phyloP scores from a whole-genome alignment of 2,888 invertebrate genomes.

The Sphaeridia pumilis region DNA sequence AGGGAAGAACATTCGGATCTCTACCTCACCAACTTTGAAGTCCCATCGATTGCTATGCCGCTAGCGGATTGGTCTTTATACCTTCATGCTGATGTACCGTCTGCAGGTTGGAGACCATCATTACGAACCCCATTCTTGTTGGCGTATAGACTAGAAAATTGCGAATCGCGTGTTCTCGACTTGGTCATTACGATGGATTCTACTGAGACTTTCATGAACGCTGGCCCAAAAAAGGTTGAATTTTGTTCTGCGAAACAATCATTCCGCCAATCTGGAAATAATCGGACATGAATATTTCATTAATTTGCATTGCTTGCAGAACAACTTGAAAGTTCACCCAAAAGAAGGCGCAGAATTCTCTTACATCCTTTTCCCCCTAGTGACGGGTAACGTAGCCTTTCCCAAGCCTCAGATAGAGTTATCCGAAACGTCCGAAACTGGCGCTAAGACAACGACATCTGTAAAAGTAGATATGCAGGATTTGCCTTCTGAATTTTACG shows the following conservation, averaged over 20 bases:
- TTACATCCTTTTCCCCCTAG: constrained; percentile 68
- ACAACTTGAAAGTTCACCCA: constrained; percentile 41
- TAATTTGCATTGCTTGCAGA: constrained; percentile 35
- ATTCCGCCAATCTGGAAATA: too few species aligned
- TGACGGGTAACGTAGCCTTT: constrained; percentile 55
- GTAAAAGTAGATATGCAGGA: not conserved
- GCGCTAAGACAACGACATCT: not conserved
- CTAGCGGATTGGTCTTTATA: constrained; percentile 7
- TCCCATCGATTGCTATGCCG: constrained; percentile 17
- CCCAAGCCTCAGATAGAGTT: constrained; percentile 27
- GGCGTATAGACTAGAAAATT: constrained; percentile 58
- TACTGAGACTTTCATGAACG: constrained; percentile 86
- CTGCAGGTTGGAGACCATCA: constrained; percentile 20
- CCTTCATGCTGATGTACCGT: constrained; percentile 25
- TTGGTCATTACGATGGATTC: constrained; percentile 64
- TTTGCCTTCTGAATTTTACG: not conserved
- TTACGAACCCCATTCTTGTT: constrained; percentile 49
- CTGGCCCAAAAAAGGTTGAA: constrained; percentile 76
- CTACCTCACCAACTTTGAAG: constrained; percentile 11
- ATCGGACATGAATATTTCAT: too few species aligned
- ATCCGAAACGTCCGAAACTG: constrained; percentile 5
- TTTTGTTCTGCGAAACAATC: not conserved
- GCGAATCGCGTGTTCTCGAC: constrained; percentile 57
- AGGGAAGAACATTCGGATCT: constrained; percentile 1
- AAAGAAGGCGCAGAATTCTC: constrained; percentile 40